Base-by-base conservation (phyloP, 1,140 invertebrate species). In the Halictus rubicundus region DNA sequence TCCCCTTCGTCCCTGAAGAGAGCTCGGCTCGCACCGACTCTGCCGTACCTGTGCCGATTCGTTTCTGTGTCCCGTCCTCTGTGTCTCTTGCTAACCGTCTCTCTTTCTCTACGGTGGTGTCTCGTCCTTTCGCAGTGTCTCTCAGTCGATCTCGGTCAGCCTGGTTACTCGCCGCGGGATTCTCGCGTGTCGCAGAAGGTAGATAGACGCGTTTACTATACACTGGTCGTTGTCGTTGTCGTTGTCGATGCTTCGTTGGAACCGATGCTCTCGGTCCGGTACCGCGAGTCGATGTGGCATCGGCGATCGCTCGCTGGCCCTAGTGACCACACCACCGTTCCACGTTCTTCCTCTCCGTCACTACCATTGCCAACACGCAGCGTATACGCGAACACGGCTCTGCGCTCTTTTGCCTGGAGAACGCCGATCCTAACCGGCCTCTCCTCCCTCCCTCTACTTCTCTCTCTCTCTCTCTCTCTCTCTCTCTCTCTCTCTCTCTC, bases 201-300 rank as follows among this genome's bases (percentile, higher is more conserved):
- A 4, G 32, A 32, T 32, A 32, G 32, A 46, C 42, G 42, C 42
- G 42, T 46, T n/a, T 46, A 10, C 9, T 9, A 7, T 9, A 14
- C 14, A 14, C 32, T 46, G 42, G 9, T 12, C 42, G 42, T 46
- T 46, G 42, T 46, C 42, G 32, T 32, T 32, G 42, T 46, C 9
- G 42, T 46, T 7, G 32, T 32, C 5, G 32, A 32, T 4, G 32
- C 32, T 32, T 72, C 37, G 74, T 74, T 42, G 25, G 25, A 57
- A 37, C 60, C 70, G 87, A 87, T 83, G 79, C 72, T 88, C 65
- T 78, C 82, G 71, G 79, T 82, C 49, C 81, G 84, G 69, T 88
- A 85, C 82, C 82, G 86, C 84, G 78, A 83, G 79, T 87, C 87
- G 87, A 79, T 88, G 88, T 88, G 88, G 81, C 88, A 76, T 80